Evolutionary conservation across 1,140 invertebrate genomes (phyloP).

Genomic region (Brachionus rotundiformis): DNA sequence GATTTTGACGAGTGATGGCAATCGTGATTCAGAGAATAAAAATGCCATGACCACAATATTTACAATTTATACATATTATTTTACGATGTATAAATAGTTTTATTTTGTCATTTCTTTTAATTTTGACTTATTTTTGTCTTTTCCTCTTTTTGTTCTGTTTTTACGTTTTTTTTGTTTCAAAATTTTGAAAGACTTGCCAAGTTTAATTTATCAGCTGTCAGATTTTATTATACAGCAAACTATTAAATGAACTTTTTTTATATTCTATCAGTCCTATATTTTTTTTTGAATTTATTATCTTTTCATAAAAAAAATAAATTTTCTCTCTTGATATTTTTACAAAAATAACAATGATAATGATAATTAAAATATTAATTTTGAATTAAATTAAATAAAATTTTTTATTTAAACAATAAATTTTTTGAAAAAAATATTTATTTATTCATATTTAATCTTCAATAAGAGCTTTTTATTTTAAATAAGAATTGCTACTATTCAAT

Average conservation of each 20-base stretch:
- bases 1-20: neutral
- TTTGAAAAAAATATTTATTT: neutral
- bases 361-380: slow-evolving; percentile 47
- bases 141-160: neutral
- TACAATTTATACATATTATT: slow-evolving; percentile 34
- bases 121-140: slow-evolving; percentile 3
- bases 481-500: too few species aligned
- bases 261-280: neutral
- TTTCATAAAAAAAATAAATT: slow-evolving; percentile 11
- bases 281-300: slow-evolving; percentile 1
- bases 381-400: slow-evolving; percentile 42
- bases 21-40: neutral
- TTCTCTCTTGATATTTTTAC: slow-evolving; percentile 29
- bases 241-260: neutral
- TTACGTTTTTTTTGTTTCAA: slow-evolving; percentile 10
- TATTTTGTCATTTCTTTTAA: slow-evolving; percentile 6
- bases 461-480: too few species aligned
- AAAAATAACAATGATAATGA: slow-evolving; percentile 16
- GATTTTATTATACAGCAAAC: neutral
- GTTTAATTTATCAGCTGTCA: neutral
- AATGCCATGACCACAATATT: slow-evolving; percentile 10
- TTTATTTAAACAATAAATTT: slow-evolving; percentile 22
- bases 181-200: slow-evolving; percentile 11
- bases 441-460: too few species aligned
- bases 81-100: slow-evolving; percentile 23